phyloP scores from a whole-genome alignment of 2,113 vertebrate genomes.

The Sander lucioperca region DNA sequence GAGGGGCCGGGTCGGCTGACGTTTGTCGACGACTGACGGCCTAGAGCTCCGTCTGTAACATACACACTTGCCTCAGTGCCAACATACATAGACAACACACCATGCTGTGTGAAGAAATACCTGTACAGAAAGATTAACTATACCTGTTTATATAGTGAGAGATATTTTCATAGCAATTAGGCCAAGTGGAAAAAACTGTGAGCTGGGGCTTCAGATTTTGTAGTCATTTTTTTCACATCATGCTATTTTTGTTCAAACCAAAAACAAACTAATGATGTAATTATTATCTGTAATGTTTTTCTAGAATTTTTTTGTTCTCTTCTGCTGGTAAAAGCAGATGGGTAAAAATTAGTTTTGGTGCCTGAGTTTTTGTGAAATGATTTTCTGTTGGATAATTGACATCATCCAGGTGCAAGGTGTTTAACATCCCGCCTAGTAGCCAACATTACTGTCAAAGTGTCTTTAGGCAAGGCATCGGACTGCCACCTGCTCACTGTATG shows the following conservation, averaged over 20 bases:
- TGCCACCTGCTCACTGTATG: background rate
- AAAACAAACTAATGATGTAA: background rate
- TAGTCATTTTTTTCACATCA: conserved; percentile 12
- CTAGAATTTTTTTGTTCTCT: background rate
- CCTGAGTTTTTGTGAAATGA: background rate
- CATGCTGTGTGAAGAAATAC: conserved; percentile 26
- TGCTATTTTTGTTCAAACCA: background rate
- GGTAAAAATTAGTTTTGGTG: conserved; percentile 19
- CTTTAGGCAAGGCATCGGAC: conserved; percentile 18
- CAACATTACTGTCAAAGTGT: conserved; percentile 21
- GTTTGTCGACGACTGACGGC: conserved; percentile 91
- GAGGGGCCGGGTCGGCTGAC: conserved; percentile 95
- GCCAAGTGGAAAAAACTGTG: conserved; percentile 48
- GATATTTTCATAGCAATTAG: conserved; percentile 64
- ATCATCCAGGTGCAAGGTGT: background rate
- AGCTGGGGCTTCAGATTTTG: conserved; percentile 36
- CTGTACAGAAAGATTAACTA: conserved; percentile 48
- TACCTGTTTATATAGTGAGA: conserved; percentile 55
- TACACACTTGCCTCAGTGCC: conserved; percentile 59
- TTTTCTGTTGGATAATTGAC: background rate
- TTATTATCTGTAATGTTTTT: background rate
- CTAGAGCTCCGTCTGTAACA: background rate
- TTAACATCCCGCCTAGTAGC: background rate
- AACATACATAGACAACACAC: conserved; percentile 11
- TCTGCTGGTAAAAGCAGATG: conserved; percentile 13